These are phyloP conservation scores for Patella pellucida DNA, from an alignment of 2,888 invertebrate species.

Conservation along the genomic window DNA sequence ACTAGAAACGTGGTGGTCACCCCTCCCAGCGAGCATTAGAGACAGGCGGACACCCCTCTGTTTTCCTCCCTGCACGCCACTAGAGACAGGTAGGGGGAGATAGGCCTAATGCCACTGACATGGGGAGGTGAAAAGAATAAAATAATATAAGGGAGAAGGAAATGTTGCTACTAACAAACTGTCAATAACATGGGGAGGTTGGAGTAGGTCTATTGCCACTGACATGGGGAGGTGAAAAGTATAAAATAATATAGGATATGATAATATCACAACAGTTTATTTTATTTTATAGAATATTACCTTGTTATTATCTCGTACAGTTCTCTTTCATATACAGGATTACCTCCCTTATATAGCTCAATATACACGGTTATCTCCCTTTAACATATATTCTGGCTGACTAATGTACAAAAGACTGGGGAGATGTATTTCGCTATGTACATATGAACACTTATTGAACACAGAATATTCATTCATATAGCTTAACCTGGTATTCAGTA, in stretches of 20 bases:
- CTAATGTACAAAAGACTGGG: slow-evolving; percentile 2
- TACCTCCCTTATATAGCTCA: slow-evolving; percentile 4
- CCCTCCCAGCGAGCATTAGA: no score
- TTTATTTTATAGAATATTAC: slow-evolving; percentile 24
- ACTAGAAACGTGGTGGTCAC: no score
- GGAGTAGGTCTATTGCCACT: no score
- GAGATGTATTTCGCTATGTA: background rate
- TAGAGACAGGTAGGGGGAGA: no score
- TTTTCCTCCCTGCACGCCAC: no score
- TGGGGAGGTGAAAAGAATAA: no score
- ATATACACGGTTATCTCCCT: background rate
- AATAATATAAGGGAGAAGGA: no score
- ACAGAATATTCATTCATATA: background rate
- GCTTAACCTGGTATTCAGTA: background rate
- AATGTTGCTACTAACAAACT: no score
- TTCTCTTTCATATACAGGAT: slow-evolving; percentile 16
- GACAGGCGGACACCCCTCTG: no score
- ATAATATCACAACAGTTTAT: slow-evolving; percentile 10
- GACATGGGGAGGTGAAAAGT: no score
- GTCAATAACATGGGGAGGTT: no score
- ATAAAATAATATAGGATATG: background rate
- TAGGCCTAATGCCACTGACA: no score
- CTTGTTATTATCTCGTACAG: slow-evolving; percentile 21
- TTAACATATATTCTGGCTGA: background rate
- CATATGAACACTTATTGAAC: slow-evolving; percentile 11